phyloP scores from a whole-genome alignment of 2,113 vertebrate species.

The Bos taurus region ARS-UCD2.0 NC_037331.1:39113501-39114000 shows the following conservation, averaged over 20 bases:
- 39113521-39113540: background rate
- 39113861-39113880: background rate
- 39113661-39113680: background rate
- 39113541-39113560: background rate
- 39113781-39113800: background rate
- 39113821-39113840: background rate
- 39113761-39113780: background rate
- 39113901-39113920: background rate
- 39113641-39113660: background rate
- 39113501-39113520: background rate
- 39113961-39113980: background rate
- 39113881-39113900: background rate
- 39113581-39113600: background rate
- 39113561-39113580: background rate
- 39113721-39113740: background rate
- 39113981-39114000: background rate
- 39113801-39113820: background rate
- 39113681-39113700: background rate
- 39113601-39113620: background rate
- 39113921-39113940: background rate
- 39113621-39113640: background rate
- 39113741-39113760: background rate
- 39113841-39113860: background rate
- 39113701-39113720: background rate
- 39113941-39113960: background rate